phyloP scores from a whole-genome alignment of 1,140 invertebrate genomes.

The Lordiphosa mommai region DNA sequence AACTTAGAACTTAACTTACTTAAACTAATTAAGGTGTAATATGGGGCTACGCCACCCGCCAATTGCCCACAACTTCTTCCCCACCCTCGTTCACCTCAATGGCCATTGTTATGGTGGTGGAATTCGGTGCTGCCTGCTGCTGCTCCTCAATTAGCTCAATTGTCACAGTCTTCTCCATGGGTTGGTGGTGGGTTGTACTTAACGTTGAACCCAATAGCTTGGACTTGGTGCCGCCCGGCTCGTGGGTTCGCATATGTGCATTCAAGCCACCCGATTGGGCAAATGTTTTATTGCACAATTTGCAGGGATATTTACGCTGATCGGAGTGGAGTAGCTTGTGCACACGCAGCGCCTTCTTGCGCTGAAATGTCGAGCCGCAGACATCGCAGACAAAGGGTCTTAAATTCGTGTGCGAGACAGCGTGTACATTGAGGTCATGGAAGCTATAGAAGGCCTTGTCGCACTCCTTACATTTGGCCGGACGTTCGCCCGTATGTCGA shows the following conservation, averaged over 20 bases:
- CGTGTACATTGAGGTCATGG: constrained; percentile 76
- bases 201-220: background rate
- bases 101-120: constrained; percentile 1
- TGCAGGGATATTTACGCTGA: constrained; percentile 81
- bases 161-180: constrained; percentile 27
- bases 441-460: constrained; percentile 67
- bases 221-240: constrained; percentile 1
- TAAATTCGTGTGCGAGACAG: constrained; percentile 80
- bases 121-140: background rate
- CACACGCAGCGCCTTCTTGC: constrained; percentile 68
- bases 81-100: constrained; percentile 16
- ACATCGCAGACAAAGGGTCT: constrained; percentile 81
- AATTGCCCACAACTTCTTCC: constrained; percentile 20
- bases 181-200: too few species aligned
- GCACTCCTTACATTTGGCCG: constrained; percentile 84
- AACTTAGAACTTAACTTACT: background rate
- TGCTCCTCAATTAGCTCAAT: constrained; percentile 28
- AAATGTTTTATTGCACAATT: constrained; percentile 81
- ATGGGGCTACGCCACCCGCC: constrained; percentile 15
- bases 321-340: constrained; percentile 79
- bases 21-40: background rate
- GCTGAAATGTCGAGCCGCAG: constrained; percentile 78
- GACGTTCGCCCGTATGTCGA: constrained; percentile 87
- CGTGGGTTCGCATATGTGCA: constrained; percentile 81
- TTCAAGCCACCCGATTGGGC: constrained; percentile 82